phyloP scores from a whole-genome alignment of 2,113 vertebrate species.

The zebrafish (Danio rerio) region DNA sequence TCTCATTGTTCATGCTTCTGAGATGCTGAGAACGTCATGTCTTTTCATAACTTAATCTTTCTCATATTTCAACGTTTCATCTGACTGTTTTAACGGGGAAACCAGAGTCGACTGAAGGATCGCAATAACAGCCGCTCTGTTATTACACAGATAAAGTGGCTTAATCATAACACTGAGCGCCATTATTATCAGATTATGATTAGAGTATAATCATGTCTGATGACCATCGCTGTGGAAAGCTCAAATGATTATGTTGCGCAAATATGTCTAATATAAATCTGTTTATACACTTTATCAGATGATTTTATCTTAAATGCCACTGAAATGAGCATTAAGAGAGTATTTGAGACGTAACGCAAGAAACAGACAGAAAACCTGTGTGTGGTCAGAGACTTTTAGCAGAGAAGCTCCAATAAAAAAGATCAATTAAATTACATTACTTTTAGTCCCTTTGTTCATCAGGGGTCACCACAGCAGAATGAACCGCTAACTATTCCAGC shows the following conservation, averaged over 20 bases:
- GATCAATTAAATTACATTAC: too few relatives aligned
- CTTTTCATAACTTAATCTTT: too few relatives aligned
- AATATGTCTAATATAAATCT: constrained; percentile 21
- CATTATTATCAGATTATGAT: constrained; percentile 38
- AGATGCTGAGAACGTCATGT: too few relatives aligned
- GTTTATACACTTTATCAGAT: constrained; percentile 8
- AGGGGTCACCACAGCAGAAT: too few relatives aligned
- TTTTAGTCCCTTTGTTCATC: too few relatives aligned
- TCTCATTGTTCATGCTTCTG: too few relatives aligned
- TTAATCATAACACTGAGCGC: constrained; percentile 28
- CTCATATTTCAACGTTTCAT: background rate
- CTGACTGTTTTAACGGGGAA: background rate
- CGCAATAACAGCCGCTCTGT: background rate
- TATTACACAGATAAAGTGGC: constrained; percentile 32
- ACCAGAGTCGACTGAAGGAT: background rate
- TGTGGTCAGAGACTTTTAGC: too few relatives aligned
- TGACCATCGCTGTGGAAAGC: constrained; percentile 30
- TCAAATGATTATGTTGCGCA: constrained; percentile 11
- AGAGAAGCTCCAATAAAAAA: too few relatives aligned
- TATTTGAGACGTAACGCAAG: background rate
- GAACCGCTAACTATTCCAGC: too few relatives aligned
- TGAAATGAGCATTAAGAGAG: constrained; percentile 5
- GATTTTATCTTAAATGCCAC: background rate
- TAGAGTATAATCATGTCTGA: constrained; percentile 30
- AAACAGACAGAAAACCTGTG: background rate